Evolutionary conservation across 2,888 invertebrate species (phyloP), one percentile per base, ranked within the genome.

Genomic region (Hemicrepidius hirtus): DNA sequence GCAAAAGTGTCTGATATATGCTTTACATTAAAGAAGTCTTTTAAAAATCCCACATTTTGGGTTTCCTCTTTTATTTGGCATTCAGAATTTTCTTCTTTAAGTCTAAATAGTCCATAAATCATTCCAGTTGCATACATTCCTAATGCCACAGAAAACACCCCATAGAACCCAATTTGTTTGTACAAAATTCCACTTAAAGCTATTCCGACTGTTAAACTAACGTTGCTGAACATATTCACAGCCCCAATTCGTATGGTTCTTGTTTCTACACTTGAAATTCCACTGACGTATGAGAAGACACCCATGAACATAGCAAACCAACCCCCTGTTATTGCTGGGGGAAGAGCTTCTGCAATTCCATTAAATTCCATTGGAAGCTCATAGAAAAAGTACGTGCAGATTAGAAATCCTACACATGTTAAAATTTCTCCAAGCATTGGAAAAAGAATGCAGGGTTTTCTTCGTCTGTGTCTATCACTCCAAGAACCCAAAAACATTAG

Each of bases 401-500:
- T 76, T 2, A 90, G 78, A 46, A 89, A 80, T n/a, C 89, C 88
- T 28, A 85, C 44, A 1, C 86, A 81, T 0, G 88, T 86, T 57
- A 88, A 72, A 80, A 94, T 92, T 82, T 94, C 94, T 4, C 94
- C 94, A 55, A 92, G 86, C 32, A 95, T 92, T 0, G 95, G 95
- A 68, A 94, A 84, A 4, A 95, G 88, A 89, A 95, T 94, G 81
- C 94, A 94, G 16, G 94, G 92, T 82, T 92, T 93, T 77, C 92
- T 87, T 63, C 91, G 87, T 0, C 92, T 91, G 18, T 87, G 86
- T 83, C 89, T 88, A 80, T 92, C 92, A 79, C 92, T 92, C 87
- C 92, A 92, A 0, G 94, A 93, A 2, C 95, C 95, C 81, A 94
- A 89, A 83, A 95, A 94, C 80, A 95, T 88, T 73, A 95, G 91